Conservation (phyloP, 2,797 vertebrate species). For the Cygnus olor region DNA sequence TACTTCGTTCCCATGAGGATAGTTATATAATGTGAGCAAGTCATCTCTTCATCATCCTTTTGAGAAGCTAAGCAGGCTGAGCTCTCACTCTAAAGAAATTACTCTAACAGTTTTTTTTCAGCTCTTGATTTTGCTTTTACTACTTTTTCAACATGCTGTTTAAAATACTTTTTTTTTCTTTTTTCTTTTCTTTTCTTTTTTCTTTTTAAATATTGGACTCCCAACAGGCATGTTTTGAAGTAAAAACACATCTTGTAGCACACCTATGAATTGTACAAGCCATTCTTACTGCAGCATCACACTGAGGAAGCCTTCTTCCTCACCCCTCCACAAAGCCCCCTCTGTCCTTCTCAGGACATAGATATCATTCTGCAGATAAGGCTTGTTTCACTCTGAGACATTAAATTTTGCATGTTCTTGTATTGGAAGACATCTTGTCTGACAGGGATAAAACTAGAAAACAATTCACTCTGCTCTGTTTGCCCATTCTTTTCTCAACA, state of each 20-base stretch:
- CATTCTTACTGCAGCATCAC: background rate
- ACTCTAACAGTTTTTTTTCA: background rate
- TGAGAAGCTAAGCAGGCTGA: conserved; percentile 15
- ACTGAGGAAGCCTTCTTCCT: background rate
- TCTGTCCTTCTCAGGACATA: background rate
- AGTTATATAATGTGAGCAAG: conserved; percentile 27
- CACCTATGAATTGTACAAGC: background rate
- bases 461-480: background rate
- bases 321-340: background rate
- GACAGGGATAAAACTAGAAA: background rate
- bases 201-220: background rate
- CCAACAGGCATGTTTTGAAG: conserved; percentile 1
- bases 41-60: conserved; percentile 20
- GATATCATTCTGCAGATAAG: background rate
- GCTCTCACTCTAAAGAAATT: background rate
- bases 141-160: background rate
- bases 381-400: background rate
- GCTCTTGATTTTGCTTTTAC: background rate
- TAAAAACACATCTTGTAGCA: background rate
- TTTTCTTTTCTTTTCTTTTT: no score
- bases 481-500: background rate
- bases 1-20: conserved; percentile 4
- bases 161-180: background rate
- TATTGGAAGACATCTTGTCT: background rate
- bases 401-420: background rate